Evolutionary conservation across 2,797 vertebrate genomes (phyloP).

Genomic region (Peromyscus melanophrys): DNA sequence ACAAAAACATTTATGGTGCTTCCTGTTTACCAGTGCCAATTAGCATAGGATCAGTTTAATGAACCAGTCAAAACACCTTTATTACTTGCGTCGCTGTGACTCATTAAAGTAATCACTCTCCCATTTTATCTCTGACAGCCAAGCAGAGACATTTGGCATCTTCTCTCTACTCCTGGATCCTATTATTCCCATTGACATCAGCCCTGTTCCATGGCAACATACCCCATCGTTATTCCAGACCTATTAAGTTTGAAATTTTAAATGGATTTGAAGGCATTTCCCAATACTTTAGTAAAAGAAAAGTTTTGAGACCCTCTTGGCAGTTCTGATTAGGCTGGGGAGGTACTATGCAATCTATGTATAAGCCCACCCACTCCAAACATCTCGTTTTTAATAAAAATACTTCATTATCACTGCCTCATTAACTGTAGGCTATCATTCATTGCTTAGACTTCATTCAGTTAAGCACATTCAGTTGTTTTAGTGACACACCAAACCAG

Average conservation of each 20-base stretch:
- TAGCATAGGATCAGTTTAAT: background rate
- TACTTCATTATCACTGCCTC: background rate
- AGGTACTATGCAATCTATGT: background rate
- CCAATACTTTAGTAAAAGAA: background rate
- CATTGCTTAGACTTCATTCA: background rate
- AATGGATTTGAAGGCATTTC: background rate
- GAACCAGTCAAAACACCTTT: conserved; percentile 5
- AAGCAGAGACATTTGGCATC: conserved; percentile 23
- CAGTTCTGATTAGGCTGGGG: background rate
- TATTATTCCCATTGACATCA: background rate
- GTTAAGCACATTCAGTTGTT: background rate
- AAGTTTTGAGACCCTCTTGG: background rate
- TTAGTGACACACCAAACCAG: background rate
- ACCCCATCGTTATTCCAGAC: background rate
- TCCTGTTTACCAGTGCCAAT: conserved; percentile 11
- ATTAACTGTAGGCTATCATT: background rate
- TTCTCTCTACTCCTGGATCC: background rate
- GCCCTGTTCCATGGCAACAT: background rate
- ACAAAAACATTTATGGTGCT: background rate
- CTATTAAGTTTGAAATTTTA: conserved; percentile 1
- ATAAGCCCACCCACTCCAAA: background rate
- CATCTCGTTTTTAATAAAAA: background rate
- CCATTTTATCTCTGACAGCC: conserved; percentile 19
- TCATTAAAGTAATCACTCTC: conserved; percentile 40
- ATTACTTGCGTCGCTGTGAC: background rate